A percentile compares a stretch with the other conserved stretches of the same genome.
Evolutionary conservation across 2,797 vertebrate genomes (phyloP).

Genomic region (Linurgus olivaceus): DNA sequence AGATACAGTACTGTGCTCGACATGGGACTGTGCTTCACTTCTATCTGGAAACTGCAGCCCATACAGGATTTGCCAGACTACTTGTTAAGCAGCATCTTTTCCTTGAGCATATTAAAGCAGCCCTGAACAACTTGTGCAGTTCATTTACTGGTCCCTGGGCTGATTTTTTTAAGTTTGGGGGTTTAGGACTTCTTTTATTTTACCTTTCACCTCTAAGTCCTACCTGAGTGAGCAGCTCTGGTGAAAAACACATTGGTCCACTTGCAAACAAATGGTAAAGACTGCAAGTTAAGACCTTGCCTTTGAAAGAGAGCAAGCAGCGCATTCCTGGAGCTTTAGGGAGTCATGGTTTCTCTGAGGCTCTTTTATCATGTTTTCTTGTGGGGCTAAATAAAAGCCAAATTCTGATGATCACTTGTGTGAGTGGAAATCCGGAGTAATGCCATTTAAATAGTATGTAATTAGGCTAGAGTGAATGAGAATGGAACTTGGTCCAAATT

Average conservation of each 20-base stretch:
- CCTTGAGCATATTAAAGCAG: not conserved
- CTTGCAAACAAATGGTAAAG: not conserved
- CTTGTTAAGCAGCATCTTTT: conserved; percentile 23
- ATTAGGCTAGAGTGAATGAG: conserved; percentile 52
- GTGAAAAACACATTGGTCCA: not conserved
- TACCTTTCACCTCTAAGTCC: not conserved
- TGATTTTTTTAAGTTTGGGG: not conserved
- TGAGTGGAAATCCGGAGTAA: conserved; percentile 45
- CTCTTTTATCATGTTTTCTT: not conserved
- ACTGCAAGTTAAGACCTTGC: not conserved
- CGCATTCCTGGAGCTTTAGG: not conserved
- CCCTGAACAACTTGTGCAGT: not conserved
- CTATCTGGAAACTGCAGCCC: conserved; percentile 48
- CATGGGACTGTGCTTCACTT: conserved; percentile 40
- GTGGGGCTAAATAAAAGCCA: conserved; percentile 37
- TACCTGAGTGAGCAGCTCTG: not conserved
- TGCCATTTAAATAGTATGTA: conserved; percentile 49
- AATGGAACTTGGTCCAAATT: conserved; percentile 54
- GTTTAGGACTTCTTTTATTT: not conserved
- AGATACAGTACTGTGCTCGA: conserved; percentile 46
- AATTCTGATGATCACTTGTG: not conserved
- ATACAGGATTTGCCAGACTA: conserved; percentile 40
- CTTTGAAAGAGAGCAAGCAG: not conserved
- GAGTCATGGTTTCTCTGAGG: not conserved
- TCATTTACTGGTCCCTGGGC: not conserved